Evolutionary conservation across 1,140 invertebrate species (phyloP).

Genomic region (Holotrichia oblita): DNA sequence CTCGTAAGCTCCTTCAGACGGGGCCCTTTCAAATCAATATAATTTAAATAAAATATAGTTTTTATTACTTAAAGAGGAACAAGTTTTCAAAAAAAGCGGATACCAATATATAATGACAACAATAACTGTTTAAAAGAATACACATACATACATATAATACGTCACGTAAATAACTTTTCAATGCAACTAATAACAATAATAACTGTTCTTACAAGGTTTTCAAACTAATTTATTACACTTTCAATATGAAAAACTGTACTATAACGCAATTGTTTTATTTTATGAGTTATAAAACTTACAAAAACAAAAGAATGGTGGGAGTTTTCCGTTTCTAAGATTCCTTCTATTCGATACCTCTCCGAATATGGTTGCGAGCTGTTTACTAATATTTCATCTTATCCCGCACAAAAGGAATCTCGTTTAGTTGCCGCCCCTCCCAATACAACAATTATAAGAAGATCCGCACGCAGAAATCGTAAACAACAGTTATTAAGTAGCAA

Average conservation of each 20-base stretch:
- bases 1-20: too few relatives aligned
- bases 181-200: slow-evolving; percentile 11
- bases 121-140: too few relatives aligned
- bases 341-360: not conserved
- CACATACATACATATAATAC: not conserved
- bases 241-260: too few relatives aligned
- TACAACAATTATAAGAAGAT: not conserved
- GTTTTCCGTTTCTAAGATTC: too few relatives aligned
- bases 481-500: not conserved
- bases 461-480: not conserved
- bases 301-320: not conserved
- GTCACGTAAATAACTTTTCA: slow-evolving; percentile 11
- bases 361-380: not conserved
- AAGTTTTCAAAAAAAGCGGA: too few relatives aligned
- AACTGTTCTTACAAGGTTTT: not conserved
- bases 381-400: slow-evolving; percentile 4
- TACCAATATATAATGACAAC: too few relatives aligned
- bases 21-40: too few relatives aligned
- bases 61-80: too few relatives aligned
- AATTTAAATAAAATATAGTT: too few relatives aligned
- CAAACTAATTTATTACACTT: not conserved
- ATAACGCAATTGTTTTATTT: not conserved
- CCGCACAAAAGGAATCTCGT: not conserved
- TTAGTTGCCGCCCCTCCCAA: not conserved
- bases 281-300: slow-evolving; percentile 19